Evolutionary conservation across 2,888 invertebrate species (phyloP), one percentile per base, ranked within the genome.

Genomic region (Amphiduros pacificus): DNA sequence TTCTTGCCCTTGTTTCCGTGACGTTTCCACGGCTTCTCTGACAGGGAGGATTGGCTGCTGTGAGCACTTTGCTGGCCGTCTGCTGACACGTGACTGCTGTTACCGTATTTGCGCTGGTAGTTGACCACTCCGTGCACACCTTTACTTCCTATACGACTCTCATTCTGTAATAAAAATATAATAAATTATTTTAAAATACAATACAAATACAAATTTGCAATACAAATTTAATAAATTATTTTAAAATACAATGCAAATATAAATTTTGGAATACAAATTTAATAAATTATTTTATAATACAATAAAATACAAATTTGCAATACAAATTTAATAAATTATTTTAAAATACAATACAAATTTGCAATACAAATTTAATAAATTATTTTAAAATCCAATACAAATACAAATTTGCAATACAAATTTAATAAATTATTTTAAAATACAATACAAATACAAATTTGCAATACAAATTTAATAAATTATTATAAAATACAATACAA

Each of bases 1-100:
- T 90, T 89, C 79, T 94, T 95, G 71, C 93, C 92, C 77, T 90
- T 90, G 79, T 96, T 95, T 32, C 89, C 88, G 79, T 93, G 92
- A 81, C 89, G 91, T 81, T 92, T 92, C 78, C 89, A 87, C 66
- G 88, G 87, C 79, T 93, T 93, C 88, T 90, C 91, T 1, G 89
- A 90, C 76, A 91, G 89, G 11, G 55, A 49, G 9, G 6, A 14
- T 31, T 27, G 24, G 26, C 49, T 60, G 27, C 69, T 62, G n/a
- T 61, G 51, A 51, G 61, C 63, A 41, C 67, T 67, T n/a, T n/a
- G n/a, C n/a, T n/a, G n/a, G 5, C 44, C 48, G 24, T 44, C 61
- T 44, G 9, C 53, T 20, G 63, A 44, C 6, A 65, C 49, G 27
- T 64, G 68, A 24, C 60, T 58, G 6, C 67, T 60, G 17, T 65